phyloP scores from a whole-genome alignment of 35 echinoderm and acorn worm species.

The Ptychodera flava region DNA sequence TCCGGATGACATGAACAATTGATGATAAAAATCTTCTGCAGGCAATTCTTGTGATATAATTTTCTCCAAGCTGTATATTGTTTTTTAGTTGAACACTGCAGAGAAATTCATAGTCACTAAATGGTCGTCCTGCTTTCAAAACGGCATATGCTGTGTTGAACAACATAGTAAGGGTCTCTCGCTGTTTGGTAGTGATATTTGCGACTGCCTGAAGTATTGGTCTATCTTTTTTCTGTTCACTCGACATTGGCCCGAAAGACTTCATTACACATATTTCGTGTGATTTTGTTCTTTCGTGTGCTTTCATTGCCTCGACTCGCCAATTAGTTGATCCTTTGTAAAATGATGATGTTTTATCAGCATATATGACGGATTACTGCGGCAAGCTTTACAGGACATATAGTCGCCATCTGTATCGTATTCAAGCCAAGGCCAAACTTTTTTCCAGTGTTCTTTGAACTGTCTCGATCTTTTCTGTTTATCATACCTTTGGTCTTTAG shows the following conservation, averaged over 20 bases:
- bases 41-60: background rate
- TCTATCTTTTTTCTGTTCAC: background rate
- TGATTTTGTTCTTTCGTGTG: background rate
- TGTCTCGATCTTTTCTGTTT: background rate
- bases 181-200: background rate
- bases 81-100: background rate
- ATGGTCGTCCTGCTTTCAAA: constrained; percentile 14
- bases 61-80: background rate
- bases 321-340: background rate
- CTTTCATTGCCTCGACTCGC: background rate
- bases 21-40: constrained; percentile 18
- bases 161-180: background rate
- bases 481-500: background rate
- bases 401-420: background rate
- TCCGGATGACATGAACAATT: constrained; percentile 13
- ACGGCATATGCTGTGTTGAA: constrained; percentile 12
- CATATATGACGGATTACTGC: background rate
- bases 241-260: background rate
- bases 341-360: background rate
- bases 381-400: background rate
- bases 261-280: background rate
- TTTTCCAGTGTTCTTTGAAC: background rate
- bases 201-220: background rate
- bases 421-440: background rate
- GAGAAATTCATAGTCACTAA: background rate